phyloP scores from a whole-genome alignment of 2,797 vertebrate genomes.

The Bovichtus diacanthus region DNA sequence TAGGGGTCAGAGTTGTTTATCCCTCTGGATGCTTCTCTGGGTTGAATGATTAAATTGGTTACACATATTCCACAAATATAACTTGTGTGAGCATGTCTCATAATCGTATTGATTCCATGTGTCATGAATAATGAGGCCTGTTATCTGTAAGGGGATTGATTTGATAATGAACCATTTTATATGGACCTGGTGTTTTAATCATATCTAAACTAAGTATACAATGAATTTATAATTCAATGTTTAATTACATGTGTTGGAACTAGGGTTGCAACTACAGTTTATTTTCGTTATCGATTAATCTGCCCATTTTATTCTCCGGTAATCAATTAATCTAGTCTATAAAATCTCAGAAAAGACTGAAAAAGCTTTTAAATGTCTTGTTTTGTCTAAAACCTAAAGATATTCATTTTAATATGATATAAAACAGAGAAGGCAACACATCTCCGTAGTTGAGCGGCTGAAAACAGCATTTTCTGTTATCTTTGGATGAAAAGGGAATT shows the following conservation, averaged over 20 bases:
- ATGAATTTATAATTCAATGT: neutral
- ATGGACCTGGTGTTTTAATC: neutral
- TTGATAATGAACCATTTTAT: neutral
- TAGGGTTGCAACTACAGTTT: too few relatives aligned
- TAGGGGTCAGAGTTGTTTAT: conserved; percentile 39
- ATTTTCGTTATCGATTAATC: too few relatives aligned
- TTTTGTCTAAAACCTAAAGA: too few relatives aligned
- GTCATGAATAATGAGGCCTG: neutral
- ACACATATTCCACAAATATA: neutral
- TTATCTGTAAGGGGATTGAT: neutral
- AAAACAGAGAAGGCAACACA: too few relatives aligned
- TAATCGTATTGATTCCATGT: neutral
- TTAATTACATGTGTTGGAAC: neutral
- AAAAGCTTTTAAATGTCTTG: too few relatives aligned
- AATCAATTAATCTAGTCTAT: too few relatives aligned
- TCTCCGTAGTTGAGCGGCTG: too few relatives aligned
- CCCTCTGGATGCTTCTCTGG: neutral
- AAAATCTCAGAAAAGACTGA: too few relatives aligned
- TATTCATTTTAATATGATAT: too few relatives aligned
- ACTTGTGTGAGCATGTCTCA: neutral
- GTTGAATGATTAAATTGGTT: neutral
- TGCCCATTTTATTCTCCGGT: too few relatives aligned
- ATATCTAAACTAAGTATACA: neutral
- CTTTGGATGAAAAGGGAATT: too few relatives aligned
- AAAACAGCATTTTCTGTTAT: too few relatives aligned